Evolutionary conservation across 1,140 invertebrate genomes (phyloP), one percentile per base, ranked within the genome.

Genomic region (Saccostrea glomerata): DNA sequence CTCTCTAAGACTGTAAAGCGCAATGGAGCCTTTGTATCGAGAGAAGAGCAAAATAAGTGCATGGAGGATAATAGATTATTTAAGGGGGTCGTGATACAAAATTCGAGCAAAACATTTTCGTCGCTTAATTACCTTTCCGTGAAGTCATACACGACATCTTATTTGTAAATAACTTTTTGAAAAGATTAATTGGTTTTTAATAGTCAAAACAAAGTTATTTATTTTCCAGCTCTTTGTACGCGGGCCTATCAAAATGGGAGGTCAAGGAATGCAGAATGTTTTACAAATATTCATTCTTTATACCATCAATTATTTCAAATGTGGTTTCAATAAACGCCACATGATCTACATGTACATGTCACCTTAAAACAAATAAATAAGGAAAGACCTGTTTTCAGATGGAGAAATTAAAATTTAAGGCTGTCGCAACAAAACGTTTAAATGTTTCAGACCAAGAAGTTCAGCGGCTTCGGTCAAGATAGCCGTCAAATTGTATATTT

Each of bases 261-360:
- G n/a, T 63, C 17, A 17, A 7, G 0, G 58, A 63, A 63, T 63
- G 58, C 58, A 63, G 58, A 63, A 20, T 63, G 58, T 63, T 63
- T 63, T 6, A 63, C n/a, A 20, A 63, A 73, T 25, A 25, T 73
- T 66, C 17, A n/a, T 30, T 30, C 70, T 36, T 77, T 30, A 77
- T 30, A 30, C 30, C 23, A 30, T 77, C 70, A 77, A 77, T 77
- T 77, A 77, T 13, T 30, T 30, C 25, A 0, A 23, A 25, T 77
- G 70, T 15, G 70, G 70, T 77, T 77, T 77, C 70, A 77, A 77
- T 77, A 12, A 77, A 36, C 30, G 70, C 70, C 30, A 63, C 17
- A 63, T 63, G n/a, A 63, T 20, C 58, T 63, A 63, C 58, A 63
- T 63, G 58, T 63, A 63, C 58, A 63, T 63, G n/a, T 60, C 58